Conservation (phyloP, 2,113 vertebrate species). For the Probosciger aterrimus region DNA sequence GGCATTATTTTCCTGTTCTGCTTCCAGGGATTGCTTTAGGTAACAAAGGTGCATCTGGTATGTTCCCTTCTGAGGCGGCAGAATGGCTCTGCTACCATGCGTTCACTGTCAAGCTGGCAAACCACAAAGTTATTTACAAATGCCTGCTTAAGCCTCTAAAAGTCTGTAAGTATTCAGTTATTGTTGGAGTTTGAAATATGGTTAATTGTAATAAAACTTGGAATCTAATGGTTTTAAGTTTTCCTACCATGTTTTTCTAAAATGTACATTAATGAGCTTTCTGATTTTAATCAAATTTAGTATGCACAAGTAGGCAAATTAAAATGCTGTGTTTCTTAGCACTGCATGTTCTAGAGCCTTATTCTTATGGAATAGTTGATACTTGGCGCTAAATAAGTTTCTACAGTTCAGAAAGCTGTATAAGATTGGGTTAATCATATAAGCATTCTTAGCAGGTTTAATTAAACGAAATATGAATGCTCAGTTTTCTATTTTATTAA, state of each 20-base stretch:
- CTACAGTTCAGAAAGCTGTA: background rate
- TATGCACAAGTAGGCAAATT: background rate
- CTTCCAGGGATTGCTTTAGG: slow-evolving; percentile 43
- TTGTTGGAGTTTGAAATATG: background rate
- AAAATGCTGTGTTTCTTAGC: background rate
- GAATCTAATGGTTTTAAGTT: background rate
- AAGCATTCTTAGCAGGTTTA: background rate
- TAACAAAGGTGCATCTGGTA: background rate
- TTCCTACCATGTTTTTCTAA: background rate
- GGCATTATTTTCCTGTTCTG: background rate
- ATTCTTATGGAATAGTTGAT: background rate
- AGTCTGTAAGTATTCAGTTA: slow-evolving; percentile 54
- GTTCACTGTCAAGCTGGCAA: slow-evolving; percentile 69
- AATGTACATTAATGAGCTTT: background rate
- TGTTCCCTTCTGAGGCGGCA: slow-evolving; percentile 59
- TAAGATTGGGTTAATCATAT: background rate
- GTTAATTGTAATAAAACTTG: background rate
- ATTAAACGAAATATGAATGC: background rate
- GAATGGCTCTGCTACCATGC: slow-evolving; percentile 76
- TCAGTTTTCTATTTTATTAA: background rate
- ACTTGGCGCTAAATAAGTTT: background rate
- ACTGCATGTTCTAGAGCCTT: background rate
- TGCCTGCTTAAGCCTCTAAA: slow-evolving; percentile 66
- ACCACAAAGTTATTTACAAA: slow-evolving; percentile 65
- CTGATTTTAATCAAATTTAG: background rate